Conservation (phyloP, 2,888 invertebrate species). For the Standfussiana lucernea region DNA sequence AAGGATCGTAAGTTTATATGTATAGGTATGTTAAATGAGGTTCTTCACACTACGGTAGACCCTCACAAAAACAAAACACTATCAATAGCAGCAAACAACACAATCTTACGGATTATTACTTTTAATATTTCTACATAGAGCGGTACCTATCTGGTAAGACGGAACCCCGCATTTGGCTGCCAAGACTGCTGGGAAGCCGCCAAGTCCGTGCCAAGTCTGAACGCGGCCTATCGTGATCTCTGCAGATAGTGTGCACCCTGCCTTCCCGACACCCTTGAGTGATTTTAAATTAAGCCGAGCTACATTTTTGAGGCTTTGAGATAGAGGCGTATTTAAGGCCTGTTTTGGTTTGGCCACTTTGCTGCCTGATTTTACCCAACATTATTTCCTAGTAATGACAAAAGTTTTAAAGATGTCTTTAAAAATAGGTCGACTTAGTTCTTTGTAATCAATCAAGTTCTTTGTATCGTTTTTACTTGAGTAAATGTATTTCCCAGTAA, state of each 20-base stretch:
- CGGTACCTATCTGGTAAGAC: constrained; percentile 67
- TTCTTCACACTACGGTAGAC: background rate
- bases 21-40: background rate
- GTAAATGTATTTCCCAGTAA: background rate
- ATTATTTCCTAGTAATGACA: background rate
- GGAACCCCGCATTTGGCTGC: constrained; percentile 75
- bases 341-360: constrained; percentile 24
- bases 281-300: constrained; percentile 80
- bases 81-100: constrained; percentile 51
- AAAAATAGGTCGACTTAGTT: background rate
- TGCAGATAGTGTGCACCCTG: constrained; percentile 71
- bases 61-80: constrained; percentile 28
- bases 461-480: background rate
- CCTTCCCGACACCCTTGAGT: constrained; percentile 77
- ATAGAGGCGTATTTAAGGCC: constrained; percentile 26
- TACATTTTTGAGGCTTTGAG: constrained; percentile 48
- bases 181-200: constrained; percentile 77
- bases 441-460: constrained; percentile 8
- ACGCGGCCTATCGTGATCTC: constrained; percentile 81
- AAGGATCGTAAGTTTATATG: background rate
- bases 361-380: background rate
- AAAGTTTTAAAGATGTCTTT: background rate
- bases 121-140: constrained; percentile 68
- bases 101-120: constrained; percentile 56
- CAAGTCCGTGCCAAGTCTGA: constrained; percentile 73